Percentiles rank a stretch among this genome's conserved stretches.
phyloP scores from a whole-genome alignment of 30 jellyfish, hydroid and myxozoan species.

The Nemopilema nomurai region DNA sequence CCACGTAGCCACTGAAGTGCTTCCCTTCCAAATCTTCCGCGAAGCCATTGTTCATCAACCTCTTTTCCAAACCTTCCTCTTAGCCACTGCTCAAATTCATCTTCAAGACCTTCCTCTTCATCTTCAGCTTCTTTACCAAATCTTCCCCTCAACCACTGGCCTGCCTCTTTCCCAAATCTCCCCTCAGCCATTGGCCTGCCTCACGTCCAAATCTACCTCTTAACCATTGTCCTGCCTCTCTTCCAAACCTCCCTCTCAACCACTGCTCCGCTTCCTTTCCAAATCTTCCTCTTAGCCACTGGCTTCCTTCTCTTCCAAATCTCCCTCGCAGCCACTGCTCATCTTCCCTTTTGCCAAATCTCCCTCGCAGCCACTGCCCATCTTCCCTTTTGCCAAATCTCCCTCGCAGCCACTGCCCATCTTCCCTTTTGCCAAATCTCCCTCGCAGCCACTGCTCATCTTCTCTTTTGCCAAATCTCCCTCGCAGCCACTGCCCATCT shows the following conservation, averaged over 20 bases:
- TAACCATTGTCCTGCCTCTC: conserved; percentile 50
- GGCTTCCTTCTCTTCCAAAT: conserved; percentile 59
- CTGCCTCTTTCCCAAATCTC: conserved; percentile 60
- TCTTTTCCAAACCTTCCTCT: conserved; percentile 85
- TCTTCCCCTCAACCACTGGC: conserved; percentile 84
- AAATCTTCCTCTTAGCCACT: conserved; percentile 77
- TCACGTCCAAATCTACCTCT: conserved; percentile 65
- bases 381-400: conserved; percentile 40
- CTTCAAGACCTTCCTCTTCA: conserved; percentile 79
- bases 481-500: conserved; percentile 60
- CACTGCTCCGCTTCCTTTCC: conserved; percentile 56
- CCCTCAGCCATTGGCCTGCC: conserved; percentile 70
- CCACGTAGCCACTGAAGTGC: conserved; percentile 83
- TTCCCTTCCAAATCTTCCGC: conserved; percentile 67
- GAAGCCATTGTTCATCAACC: conserved; percentile 9
- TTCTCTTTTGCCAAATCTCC: conserved; percentile 56
- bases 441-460: conserved; percentile 74
- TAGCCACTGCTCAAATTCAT: conserved; percentile 69
- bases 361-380: conserved; percentile 61
- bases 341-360: conserved; percentile 55
- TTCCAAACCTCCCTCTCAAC: conserved; percentile 76
- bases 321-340: conserved; percentile 73
- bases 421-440: conserved; percentile 62
- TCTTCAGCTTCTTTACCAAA: conserved; percentile 83
- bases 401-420: conserved; percentile 43